Evolutionary conservation across 1,140 invertebrate genomes (phyloP), one percentile per base, ranked within the genome.

Genomic region (Zaprionus inermis): DNA sequence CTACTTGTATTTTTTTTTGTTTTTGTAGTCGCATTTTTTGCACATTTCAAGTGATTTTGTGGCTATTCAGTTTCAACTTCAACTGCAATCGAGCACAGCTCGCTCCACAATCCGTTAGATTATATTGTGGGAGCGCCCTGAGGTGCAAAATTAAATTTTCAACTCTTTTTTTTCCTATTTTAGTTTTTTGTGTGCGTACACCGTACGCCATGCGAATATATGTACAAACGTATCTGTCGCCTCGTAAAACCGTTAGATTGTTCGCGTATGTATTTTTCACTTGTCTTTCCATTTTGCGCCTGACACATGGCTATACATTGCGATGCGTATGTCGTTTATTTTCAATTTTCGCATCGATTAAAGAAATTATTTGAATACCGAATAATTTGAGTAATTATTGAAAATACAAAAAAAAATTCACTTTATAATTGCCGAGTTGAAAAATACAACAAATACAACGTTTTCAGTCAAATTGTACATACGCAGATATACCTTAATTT

Each of bases 111-210:
- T 60, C 49, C 30, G 32, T 59, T 51, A 51, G 81, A 84, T 85
- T 81, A 81, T 81, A 61, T 57, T 70, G 81, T 85, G 81, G 81
- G 81, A 84, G 81, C 73, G 78, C 81, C 81, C 61, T 38, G 81
- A 51, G 81, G 81, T 78, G n/a, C 22, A 18, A 28, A 69, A 58
- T 44, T 11, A 24, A 84, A 63, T 59, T 55, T 52, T 64, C 34
- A 72, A 22, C 65, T 64, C 46, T 65, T 52, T 68, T 63, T 24
- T 57, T 16, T 46, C 16, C 16, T 5, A 1, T 36, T 11, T 6
- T 38, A 6, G 2, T n/a, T 28, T 28, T 32, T 2, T 32, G 16
- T 46, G 20, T 34, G 51, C 16, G 38, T 58, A 56, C 20, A 1
- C 18, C 44, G 18, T 49, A 56, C 20, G 12, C 30, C 30, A 32